Percentiles rank a stretch among this genome's conserved stretches.
Evolutionary conservation across 2,113 vertebrate genomes (phyloP).

Genomic region (Macrotus californicus): DNA sequence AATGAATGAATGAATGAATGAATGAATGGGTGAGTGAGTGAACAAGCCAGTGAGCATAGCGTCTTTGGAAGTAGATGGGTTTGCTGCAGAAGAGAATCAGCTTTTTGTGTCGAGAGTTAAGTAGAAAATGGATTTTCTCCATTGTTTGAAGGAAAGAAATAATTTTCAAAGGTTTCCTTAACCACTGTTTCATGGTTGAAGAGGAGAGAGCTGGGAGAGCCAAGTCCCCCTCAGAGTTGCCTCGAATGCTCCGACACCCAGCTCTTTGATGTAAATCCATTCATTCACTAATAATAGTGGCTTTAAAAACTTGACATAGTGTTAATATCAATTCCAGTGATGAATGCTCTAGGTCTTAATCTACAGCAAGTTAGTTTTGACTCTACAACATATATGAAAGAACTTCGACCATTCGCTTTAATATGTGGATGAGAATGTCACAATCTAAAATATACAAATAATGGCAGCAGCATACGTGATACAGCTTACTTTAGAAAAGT

Average conservation of each 20-base stretch:
- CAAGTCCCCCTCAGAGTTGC: background rate
- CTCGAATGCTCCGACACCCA: background rate
- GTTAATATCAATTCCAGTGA: background rate
- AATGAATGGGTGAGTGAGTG: background rate
- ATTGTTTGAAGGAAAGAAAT: background rate
- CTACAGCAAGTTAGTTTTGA: background rate
- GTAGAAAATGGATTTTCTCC: background rate
- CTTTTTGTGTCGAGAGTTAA: background rate
- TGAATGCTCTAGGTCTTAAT: background rate
- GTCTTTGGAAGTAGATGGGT: background rate
- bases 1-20: background rate
- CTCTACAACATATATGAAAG: background rate
- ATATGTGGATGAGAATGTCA: background rate
- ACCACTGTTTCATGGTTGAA: background rate
- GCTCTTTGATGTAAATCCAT: background rate
- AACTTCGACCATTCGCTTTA: background rate
- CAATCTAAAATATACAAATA: background rate
- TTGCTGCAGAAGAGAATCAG: background rate
- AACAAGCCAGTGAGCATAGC: background rate
- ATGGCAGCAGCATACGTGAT: background rate
- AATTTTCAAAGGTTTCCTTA: conserved; percentile 18
- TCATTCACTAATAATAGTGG: background rate
- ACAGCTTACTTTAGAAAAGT: conserved; percentile 81
- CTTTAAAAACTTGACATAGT: background rate
- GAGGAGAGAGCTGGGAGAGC: background rate